These are phyloP conservation scores for Lamproptera curius DNA, from an alignment of 2,888 invertebrate species.

Conservation along the genomic window DNA sequence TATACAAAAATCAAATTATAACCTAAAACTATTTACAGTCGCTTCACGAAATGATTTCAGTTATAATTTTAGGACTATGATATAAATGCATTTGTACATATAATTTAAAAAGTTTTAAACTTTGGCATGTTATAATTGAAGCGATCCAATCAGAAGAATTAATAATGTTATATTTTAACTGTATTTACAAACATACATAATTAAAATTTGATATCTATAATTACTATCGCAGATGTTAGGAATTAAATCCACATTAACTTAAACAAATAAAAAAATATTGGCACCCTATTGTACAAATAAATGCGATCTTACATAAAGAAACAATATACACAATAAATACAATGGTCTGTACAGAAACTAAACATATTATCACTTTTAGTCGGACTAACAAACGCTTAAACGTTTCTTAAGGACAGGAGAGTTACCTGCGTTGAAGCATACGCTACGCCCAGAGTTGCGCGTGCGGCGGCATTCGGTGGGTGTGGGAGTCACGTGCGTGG, in stretches of 20 bases:
- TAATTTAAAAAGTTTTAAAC: conserved; percentile 57
- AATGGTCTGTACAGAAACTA: conserved; percentile 54
- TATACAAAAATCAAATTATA: conserved; percentile 47
- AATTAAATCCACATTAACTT: conserved; percentile 54
- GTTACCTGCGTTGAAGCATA: conserved; percentile 82
- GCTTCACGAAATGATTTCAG: conserved; percentile 41
- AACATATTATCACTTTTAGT: conserved; percentile 70
- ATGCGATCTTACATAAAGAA: conserved; percentile 45
- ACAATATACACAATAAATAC: conserved; percentile 55
- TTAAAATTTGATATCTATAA: conserved; percentile 44
- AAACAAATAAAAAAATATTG: conserved; percentile 49
- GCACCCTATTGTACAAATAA: conserved; percentile 54
- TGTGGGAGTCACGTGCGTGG: conserved; percentile 61
- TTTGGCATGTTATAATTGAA: conserved; percentile 72
- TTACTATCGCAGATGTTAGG: conserved; percentile 73
- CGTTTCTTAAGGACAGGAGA: conserved; percentile 59
- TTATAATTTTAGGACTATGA: conserved; percentile 48
- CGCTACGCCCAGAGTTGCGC: conserved; percentile 90
- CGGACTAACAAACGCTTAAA: conserved; percentile 75
- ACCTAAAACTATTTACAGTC: conserved; percentile 60
- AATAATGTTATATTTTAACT: conserved; percentile 32
- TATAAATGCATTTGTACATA: conserved; percentile 68
- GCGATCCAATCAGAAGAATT: conserved; percentile 34
- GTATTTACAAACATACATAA: conserved; percentile 51
- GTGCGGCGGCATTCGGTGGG: conserved; percentile 79